Base-by-base conservation (phyloP, 2,113 vertebrate species). In the Dendrocopos noguchii region DNA sequence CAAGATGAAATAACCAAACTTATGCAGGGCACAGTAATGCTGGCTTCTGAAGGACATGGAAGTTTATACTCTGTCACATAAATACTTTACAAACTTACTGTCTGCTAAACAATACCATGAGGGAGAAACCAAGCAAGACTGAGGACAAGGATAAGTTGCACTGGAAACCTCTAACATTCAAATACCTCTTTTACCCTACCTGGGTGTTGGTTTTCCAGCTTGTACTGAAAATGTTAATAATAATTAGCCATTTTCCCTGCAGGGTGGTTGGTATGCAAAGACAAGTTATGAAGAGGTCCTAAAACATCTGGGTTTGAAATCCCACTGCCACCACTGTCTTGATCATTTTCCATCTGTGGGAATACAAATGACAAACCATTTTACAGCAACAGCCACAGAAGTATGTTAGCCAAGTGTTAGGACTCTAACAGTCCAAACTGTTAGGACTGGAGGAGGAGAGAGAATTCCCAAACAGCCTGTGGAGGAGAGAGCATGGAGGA, bases 11-110 rank as follows among this genome's bases (percentile, higher is more conserved):
- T 70, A 74, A 77, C 65, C 63, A 66, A 70, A 63, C 21, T 25
- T 1, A 0, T 90, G n/a, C 60, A 73, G n/a, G 57, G 27, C 90
- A n/a, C 22, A 76, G 52, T n/a, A 91, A 70, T 1, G 3, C 3
- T 64, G 80, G 60, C 50, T 80, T 77, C 47, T 87, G 67, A 28
- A 50, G 68, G 80, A 72, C 70, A 72, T 57, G 80, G 42, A 82
- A 72, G 52, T 91, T 88, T 66, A 36, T 36, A 80, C 24, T 25
- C 31, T 80, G 73, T 81, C 46, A 68, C 61, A 53, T 55, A 93
- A 60, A 80, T 55, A 57, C 24, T 85, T 68, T 18, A n/a, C 61
- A 72, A 57, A 91, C 50, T 95, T 93, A 88, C 33, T 96, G 65
- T 88, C 15, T 28, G 80, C 93, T 36, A 42, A 50, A n/a, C 61